Evolutionary conservation across 1,140 invertebrate genomes (phyloP).

Genomic region (Lepidurus couesii): DNA sequence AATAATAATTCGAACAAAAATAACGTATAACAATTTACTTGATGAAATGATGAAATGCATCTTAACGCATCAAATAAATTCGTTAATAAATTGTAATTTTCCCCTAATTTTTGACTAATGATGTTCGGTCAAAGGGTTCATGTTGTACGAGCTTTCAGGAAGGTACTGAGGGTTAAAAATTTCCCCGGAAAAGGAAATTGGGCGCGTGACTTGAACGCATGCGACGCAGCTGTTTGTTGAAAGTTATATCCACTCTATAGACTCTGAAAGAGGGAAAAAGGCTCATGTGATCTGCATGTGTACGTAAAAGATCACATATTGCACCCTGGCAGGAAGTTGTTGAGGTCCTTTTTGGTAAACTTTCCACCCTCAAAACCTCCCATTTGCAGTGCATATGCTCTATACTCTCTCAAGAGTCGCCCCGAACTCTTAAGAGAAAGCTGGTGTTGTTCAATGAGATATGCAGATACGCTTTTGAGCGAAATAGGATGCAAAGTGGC

Average conservation of each 20-base stretch:
- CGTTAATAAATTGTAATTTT: no score
- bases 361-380: background rate
- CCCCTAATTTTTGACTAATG: no score
- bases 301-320: background rate
- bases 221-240: constrained; percentile 1
- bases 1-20: no score
- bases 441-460: no score
- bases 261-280: background rate
- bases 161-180: background rate
- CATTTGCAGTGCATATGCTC: background rate
- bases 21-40: no score
- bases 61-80: no score
- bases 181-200: background rate
- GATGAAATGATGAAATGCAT: no score
- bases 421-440: background rate
- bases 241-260: background rate
- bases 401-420: background rate
- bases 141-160: background rate
- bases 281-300: background rate
- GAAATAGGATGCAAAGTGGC: no score
- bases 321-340: background rate
- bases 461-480: no score
- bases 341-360: background rate
- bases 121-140: no score
- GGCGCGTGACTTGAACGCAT: constrained; percentile 7